Base-by-base conservation (phyloP, 1,140 invertebrate species). In the Rhopalosiphum maidis region DNA sequence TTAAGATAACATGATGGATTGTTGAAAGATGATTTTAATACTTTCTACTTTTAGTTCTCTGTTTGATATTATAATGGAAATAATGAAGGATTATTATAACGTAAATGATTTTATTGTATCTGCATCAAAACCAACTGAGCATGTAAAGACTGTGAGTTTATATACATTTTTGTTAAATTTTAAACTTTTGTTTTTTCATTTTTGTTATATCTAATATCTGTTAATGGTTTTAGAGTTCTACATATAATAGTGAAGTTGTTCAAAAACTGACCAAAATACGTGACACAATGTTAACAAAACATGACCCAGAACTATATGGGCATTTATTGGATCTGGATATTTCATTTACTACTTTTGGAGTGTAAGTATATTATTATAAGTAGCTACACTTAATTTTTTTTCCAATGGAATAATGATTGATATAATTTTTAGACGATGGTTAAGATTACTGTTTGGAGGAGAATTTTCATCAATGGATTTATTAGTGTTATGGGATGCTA, bases 401-500 rank as follows among this genome's bases (percentile, higher is more conserved):
- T 93, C 46, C 35, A 51, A 35, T 46, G 1, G 46, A 89, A 25
- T 83, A n/a, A 51, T 68, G 30, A 25, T 23, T 43, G 37, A 43
- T 60, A 83, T 86, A 95, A 88, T 55, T 95, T 96, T 0, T 95
- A 98, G 97, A 93, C 97, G 97, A 5, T 98, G 97, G 97, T 95
- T 98, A 23, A 96, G 97, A 23, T 95, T 98, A 86, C 95, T 98
- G 5, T 98, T 98, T 95, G 97, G 97, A 0, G 95, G 97, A 30
- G 97, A 98, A 95, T 98, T 98, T 95, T 96, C 97, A 41, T 96
- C 98, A 90, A 95, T 96, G 68, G 97, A 98, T 94, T 95, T 98
- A 60, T 95, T 98, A 25, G 96, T 97, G 37, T 94, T 98, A 3
- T 98, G 97, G 97, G 97, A 98, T 94, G 97, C 97, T 55, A 96